Conservation (phyloP, 2,888 invertebrate genomes). For the Tupiocoris notatus region DNA sequence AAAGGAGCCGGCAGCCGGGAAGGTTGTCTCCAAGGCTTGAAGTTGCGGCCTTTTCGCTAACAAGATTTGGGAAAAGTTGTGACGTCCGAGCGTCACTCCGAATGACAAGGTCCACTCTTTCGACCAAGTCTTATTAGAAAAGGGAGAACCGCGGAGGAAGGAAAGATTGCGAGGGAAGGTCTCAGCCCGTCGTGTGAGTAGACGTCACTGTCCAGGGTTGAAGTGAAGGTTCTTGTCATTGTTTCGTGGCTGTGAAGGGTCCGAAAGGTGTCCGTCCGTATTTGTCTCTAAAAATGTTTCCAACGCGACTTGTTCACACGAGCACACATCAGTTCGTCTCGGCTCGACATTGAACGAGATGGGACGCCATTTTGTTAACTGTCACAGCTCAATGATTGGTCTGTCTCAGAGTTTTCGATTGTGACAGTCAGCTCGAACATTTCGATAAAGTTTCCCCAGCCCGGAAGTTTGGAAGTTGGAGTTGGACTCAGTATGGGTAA, state of each 20-base stretch:
- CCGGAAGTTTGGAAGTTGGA: too few species aligned
- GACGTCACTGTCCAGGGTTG: neutral
- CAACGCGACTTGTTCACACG: neutral
- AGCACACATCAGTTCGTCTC: neutral
- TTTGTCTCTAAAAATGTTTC: constrained; percentile 26
- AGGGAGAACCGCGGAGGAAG: constrained; percentile 2
- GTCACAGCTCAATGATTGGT: neutral
- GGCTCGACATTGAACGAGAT: neutral
- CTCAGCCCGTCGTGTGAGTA: neutral
- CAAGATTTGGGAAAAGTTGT: constrained; percentile 43
- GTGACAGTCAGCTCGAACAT: neutral
- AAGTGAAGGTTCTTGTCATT: constrained; percentile 25
- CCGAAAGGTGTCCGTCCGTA: constrained; percentile 27
- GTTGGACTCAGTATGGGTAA: too few species aligned
- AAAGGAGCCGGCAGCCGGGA: constrained; percentile 1
- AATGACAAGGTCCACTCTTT: constrained; percentile 38
- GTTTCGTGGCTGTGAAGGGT: neutral
- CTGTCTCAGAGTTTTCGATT: neutral
- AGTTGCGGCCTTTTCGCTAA: constrained; percentile 18
- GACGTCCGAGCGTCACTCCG: constrained; percentile 36
- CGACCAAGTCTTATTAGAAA: constrained; percentile 28
- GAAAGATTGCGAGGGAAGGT: too few species aligned
- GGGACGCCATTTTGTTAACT: neutral
- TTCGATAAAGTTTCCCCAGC: neutral
- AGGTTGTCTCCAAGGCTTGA: neutral